Base-by-base conservation (phyloP, 1,140 invertebrate genomes). In the Polypedilum pembai region DNA sequence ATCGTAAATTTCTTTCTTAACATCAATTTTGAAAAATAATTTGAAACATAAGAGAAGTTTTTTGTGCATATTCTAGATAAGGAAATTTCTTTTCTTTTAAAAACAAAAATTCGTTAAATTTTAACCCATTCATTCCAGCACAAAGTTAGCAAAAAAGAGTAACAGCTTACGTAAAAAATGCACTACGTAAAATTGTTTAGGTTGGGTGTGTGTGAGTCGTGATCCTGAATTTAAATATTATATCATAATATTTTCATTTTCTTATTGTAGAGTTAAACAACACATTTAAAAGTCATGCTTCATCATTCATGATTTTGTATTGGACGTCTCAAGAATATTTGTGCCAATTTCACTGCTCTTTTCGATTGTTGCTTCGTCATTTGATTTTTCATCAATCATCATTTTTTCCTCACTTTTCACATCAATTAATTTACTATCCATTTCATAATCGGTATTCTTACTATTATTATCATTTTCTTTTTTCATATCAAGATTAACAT, bases 331-430 rank as follows among this genome's bases (percentile, higher is more conserved):
- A 69, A 18, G 17, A 20, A 18, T 69, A 20, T 69, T 69, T 69
- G 65, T 69, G 65, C 65, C 45, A 56, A n/a, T 12, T 56, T 56
- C 45, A 56, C 12, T 56, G n/a, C n/a, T 56, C n/a, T 69, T 69
- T 10, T 69, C 65, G 12, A 69, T 18, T 69, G 17, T 18, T 20
- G 17, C 65, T 18, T 69, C 65, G 8, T 69, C 65, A 21, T 69
- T 21, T 21, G 65, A 18, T 18, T 69, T 69, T 7, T 20, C 65
- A 18, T 69, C 20, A 18, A 18, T 18, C 8, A 69, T 69, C 65
- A 20, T 69, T 18, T 20, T 20, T 18, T 69, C 65, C 15, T 69
- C 65, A 20, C 8, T 69, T 20, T 69, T 18, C 65, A 20, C 17
- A 21, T 69, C 65, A 21, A 21, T 21, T 69, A 69, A 10, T 69